Percentiles rank a stretch among this genome's conserved stretches.
phyloP scores from a whole-genome alignment of 2,113 vertebrate species.

The Choloepus hoffmanni region DNA sequence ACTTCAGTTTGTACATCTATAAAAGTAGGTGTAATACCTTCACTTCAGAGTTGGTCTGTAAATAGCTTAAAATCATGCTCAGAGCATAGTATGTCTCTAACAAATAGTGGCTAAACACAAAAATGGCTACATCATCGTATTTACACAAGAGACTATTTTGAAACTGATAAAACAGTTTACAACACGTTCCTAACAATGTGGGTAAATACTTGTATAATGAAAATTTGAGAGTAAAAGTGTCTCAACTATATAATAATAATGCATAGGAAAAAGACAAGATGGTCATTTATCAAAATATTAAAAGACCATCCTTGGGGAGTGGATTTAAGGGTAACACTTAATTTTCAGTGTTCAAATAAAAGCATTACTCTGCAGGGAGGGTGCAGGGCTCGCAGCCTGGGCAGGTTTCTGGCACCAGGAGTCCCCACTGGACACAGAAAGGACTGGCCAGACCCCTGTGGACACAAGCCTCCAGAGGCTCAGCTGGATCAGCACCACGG shows the following conservation, averaged over 20 bases:
- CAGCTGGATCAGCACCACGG: neutral
- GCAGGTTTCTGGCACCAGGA: neutral
- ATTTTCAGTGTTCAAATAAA: fast-evolving
- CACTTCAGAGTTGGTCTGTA: neutral
- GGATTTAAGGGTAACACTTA: neutral
- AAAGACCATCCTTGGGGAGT: fast-evolving
- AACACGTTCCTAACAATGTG: neutral
- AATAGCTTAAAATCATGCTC: neutral
- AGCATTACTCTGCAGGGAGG: fast-evolving
- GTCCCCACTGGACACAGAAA: fast-evolving
- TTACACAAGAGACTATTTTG: neutral
- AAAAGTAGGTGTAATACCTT: neutral
- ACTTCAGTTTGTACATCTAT: neutral
- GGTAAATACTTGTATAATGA: neutral
- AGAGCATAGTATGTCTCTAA: neutral
- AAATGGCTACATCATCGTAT: neutral
- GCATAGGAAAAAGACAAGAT: neutral
- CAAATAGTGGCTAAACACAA: neutral
- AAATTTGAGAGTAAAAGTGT: neutral
- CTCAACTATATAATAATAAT: neutral
- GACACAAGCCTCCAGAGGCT: fast-evolving
- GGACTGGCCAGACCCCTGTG: neutral
- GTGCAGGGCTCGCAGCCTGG: fast-evolving
- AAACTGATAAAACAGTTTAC: neutral
- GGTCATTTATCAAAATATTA: neutral